Base-by-base conservation (phyloP, 1,140 invertebrate species). In the Euwallacea fornicatus region DNA sequence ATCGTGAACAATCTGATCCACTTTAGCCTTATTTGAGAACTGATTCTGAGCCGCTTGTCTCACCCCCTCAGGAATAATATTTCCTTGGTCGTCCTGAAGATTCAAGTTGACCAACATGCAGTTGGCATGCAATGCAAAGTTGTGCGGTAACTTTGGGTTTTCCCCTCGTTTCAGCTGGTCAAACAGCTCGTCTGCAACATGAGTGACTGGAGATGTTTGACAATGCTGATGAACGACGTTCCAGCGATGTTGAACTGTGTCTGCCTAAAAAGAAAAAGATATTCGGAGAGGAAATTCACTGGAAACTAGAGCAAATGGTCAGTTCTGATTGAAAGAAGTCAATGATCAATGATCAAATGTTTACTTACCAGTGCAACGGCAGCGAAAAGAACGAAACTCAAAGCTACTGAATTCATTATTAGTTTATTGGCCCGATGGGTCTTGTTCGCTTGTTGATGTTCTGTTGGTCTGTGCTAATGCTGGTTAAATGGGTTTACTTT, bases 31-130 rank as follows among this genome's bases (percentile, higher is more conserved):
- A 43, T 69, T 60, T 6, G n/a, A 7, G n/a, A 53, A 42, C 6
- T 53, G 9, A 50, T 33, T 54, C 15, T 61, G 3, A n/a, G 43
- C 64, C 42, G 46, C 58, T 33, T 10, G 6, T 61, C 43, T 66
- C 13, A 72, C 4, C 7, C 33, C 59, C 11, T 13, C 8, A 6
- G 7, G 3, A 1, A 43, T 10, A 44, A 61, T 33, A 42, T 44
- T 9, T 13, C 63, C 70, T 2, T 66, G 43, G 7, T n/a, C 7
- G 16, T 72, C 61, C 42, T 66, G 70, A 3, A 66, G 33, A 11
- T 42, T 56, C 7, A 72, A n/a, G n/a, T 61, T 9, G 7, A 55
- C 42, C 43, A 72, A 61, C 70, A 72, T 72, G 64, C 70, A 72
- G 15, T 60, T 42, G 43, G 70, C 70, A 21, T 72, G 70, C 4